Base-by-base conservation (phyloP, 2,797 vertebrate genomes). In the Gephyroberyx darwinii region DNA sequence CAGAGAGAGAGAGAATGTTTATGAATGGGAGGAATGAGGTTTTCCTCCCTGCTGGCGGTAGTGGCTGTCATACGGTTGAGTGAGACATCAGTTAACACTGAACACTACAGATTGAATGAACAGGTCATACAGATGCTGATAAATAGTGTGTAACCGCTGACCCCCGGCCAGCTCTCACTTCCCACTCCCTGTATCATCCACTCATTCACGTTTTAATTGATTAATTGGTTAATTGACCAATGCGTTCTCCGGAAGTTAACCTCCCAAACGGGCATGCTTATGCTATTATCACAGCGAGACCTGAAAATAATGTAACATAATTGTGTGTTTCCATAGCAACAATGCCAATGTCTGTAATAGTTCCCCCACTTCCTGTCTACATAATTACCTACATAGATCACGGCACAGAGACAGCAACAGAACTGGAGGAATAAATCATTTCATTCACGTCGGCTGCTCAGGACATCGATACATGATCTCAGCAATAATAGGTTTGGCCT, bases 311-410 rank as follows among this genome's bases (percentile, higher is more conserved):
- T 87, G 83, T 87, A 78, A 87, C 84, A 81, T 72, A 85, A 90
- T 89, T 84, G 87, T 84, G 86, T 73, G 93, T 94, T 93, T 86
- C 93, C 91, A 93, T 92, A 89, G 92, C 88, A 91, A 94, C 93
- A 84, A 71, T 68, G 75, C 85, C 88, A 90, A 86, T 60, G 92
- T 91, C 89, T 89, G 78, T 84, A 82, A 88, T 85, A 80, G 82
- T 87, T 89, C 75, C 81, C 26, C 79, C 84, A 78, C 84, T 88
- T 92, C 86, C 91, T 84, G 85, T 89, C 88, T 86, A 86, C 88
- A 85, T 90, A 89, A 91, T 90, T 87, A 91, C 74, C 35, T 58
- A 30, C 89, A 50, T 74, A 76, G 75, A 84, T 78, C 75, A 83
- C 65, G 60, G 81, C 77, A 71, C 31, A 5, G 14, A 76, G 77